phyloP scores from a whole-genome alignment of 2,113 vertebrate genomes.

The Canis aureus region DNA sequence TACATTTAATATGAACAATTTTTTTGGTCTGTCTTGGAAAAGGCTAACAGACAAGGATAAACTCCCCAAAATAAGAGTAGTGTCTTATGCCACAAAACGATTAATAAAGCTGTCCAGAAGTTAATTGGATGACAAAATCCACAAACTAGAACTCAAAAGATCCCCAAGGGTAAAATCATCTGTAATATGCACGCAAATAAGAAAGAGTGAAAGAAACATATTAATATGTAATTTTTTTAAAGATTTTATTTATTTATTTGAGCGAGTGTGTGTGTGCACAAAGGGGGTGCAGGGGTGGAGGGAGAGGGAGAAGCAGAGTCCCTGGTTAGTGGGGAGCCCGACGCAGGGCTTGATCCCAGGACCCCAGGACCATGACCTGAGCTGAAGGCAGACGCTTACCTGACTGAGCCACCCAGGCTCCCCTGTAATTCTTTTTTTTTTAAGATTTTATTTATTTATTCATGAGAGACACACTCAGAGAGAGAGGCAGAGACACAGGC shows the following conservation, averaged over 20 bases:
- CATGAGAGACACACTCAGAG: too few relatives aligned
- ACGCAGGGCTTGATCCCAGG: background rate
- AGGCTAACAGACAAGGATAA: background rate
- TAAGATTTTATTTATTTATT: too few relatives aligned
- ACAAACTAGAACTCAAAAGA: background rate
- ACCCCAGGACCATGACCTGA: background rate
- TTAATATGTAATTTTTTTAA: background rate
- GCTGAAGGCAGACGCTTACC: background rate
- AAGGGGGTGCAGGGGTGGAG: background rate
- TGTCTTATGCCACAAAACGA: background rate
- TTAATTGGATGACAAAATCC: background rate
- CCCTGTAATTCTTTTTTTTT: background rate
- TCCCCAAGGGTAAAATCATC: background rate
- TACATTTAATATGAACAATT: background rate
- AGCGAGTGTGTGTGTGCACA: rapidly evolving
- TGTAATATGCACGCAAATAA: background rate
- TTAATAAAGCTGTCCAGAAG: background rate
- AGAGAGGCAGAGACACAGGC: background rate
- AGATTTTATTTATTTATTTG: background rate
- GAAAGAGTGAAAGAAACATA: background rate
- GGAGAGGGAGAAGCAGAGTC: background rate
- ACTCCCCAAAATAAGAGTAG: background rate
- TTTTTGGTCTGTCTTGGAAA: background rate
- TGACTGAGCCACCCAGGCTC: background rate
- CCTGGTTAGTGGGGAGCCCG: background rate